Percentiles rank a stretch among this genome's conserved stretches.
These are phyloP conservation scores for Bimastos eiseni DNA, from an alignment of 2,888 invertebrate genomes.

Conservation along the genomic window DNA sequence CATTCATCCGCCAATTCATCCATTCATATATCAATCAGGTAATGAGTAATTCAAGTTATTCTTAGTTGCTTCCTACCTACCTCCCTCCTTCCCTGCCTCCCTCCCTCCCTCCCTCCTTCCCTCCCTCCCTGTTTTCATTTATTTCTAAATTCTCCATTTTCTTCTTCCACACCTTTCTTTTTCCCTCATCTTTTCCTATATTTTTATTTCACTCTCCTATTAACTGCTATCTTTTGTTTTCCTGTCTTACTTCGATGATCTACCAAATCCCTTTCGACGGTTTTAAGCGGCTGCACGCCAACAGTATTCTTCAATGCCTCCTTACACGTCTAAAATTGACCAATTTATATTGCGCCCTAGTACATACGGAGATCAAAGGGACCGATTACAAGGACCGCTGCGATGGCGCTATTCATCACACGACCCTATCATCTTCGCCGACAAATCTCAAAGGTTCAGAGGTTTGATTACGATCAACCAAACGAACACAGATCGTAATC, in stretches of 20 bases:
- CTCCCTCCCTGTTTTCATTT: too few species aligned
- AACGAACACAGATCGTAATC: not conserved
- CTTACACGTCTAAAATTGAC: not conserved
- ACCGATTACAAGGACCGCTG: not conserved
- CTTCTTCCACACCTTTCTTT: too few species aligned
- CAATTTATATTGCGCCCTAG: not conserved
- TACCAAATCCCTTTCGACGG: not conserved
- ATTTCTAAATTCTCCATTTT: too few species aligned
- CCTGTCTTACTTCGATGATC: too few species aligned
- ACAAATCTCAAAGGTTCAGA: not conserved
- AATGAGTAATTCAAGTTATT: not conserved
- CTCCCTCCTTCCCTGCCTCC: not conserved
- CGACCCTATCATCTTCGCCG: not conserved
- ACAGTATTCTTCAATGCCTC: not conserved
- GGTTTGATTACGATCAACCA: not conserved
- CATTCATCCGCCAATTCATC: not conserved
- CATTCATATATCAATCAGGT: not conserved
- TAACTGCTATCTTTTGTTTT: too few species aligned
- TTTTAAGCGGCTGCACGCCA: not conserved
- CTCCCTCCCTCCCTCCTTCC: not conserved
- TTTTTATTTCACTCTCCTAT: too few species aligned
- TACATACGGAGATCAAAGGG: not conserved
- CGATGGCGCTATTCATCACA: not conserved
- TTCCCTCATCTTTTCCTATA: too few species aligned
- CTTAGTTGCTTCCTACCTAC: too few species aligned